Evolutionary conservation across 2,113 vertebrate species (phyloP), one percentile per base, ranked within the genome.

Genomic region (Macquaria australasica): DNA sequence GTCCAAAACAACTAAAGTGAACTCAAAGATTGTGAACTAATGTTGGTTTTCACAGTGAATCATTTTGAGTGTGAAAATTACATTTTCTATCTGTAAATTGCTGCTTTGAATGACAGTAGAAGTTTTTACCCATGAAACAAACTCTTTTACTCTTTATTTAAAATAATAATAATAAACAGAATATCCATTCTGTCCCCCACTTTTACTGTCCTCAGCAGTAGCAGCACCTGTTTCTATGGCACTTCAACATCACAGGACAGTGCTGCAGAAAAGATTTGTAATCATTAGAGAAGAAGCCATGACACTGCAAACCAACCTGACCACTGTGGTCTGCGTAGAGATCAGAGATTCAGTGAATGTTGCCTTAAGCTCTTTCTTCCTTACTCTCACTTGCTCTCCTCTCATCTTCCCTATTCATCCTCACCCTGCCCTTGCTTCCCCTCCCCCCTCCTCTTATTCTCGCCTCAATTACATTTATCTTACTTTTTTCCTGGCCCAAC

Each of bases 241-340:
- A 3, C 48, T 56, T 59, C n/a, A 16, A 8, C 63, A 43, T 31
- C 21, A 20, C 23, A 58, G 20, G 23, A 31, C 51, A 4, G 20
- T 8, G 5, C 48, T 25, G 34, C 37, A 31, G 18, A 56, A 16
- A 28, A 50, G 0, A 48, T 34, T 48, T 45, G 1, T 45, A 18
- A 56, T 69, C 28, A 63, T 69, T 25, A 62, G 68, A 77, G 58
- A 14, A 62, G 78, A 67, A 28, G 75, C 48, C 56, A 1, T 50
- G 37, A 55, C 25, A 8, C 71, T 41, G 63, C 63, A 73, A 25
- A n/a, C 50, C 64, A 16, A 50, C 71, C 72, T 11, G 62, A 41
- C 56, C 45, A 14, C n/a, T n/a, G n/a, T n/a, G n/a, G n/a, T n/a
- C 56, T 18, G 53, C 2, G 1, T 6, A 2, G 4, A 58, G 31